Evolutionary conservation across 2,888 invertebrate species (phyloP).

Genomic region (Agrilus cyanescens): DNA sequence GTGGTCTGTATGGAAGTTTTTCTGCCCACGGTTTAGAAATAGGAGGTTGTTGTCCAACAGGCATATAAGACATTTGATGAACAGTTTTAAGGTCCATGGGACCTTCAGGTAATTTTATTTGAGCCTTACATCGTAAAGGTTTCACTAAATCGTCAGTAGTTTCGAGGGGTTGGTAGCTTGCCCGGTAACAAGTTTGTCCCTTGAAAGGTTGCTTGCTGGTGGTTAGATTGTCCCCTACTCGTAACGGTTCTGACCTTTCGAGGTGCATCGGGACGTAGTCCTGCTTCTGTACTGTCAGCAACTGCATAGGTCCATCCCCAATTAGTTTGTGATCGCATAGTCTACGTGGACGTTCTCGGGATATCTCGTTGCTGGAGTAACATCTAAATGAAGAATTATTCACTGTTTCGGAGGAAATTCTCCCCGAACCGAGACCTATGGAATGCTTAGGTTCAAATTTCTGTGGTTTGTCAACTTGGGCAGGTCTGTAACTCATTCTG

Average conservation of each 20-base stretch:
- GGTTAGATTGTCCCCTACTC: no score
- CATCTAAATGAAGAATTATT: slow-evolving; percentile 39
- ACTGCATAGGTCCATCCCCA: slow-evolving; percentile 48
- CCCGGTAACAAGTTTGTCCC: slow-evolving; percentile 33
- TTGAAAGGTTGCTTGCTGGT: slow-evolving; percentile 11
- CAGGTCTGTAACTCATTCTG: slow-evolving; percentile 2
- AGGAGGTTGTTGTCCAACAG: slow-evolving; percentile 15
- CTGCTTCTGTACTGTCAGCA: slow-evolving; percentile 52
- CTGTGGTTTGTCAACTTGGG: slow-evolving; percentile 17
- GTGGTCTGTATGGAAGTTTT: not conserved
- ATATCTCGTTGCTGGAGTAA: slow-evolving; percentile 27
- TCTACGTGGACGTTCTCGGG: slow-evolving; percentile 36
- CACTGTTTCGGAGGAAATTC: slow-evolving; percentile 27
- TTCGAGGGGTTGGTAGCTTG: slow-evolving; percentile 8
- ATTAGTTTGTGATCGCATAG: slow-evolving; percentile 44
- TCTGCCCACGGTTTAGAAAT: slow-evolving; percentile 6
- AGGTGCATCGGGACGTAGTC: slow-evolving; percentile 48
- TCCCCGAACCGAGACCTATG: slow-evolving; percentile 20
- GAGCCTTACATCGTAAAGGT: slow-evolving; percentile 1
- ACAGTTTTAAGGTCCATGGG: slow-evolving; percentile 28
- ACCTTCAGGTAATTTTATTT: slow-evolving; percentile 2
- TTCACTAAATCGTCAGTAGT: not conserved
- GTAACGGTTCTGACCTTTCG: slow-evolving; percentile 32
- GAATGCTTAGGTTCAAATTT: slow-evolving; percentile 20
- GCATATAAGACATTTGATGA: slow-evolving; percentile 45